A percentile compares a stretch with the other conserved stretches of the same genome.
Evolutionary conservation across 2,888 invertebrate species (phyloP).

Genomic region (Orchestes rusci): DNA sequence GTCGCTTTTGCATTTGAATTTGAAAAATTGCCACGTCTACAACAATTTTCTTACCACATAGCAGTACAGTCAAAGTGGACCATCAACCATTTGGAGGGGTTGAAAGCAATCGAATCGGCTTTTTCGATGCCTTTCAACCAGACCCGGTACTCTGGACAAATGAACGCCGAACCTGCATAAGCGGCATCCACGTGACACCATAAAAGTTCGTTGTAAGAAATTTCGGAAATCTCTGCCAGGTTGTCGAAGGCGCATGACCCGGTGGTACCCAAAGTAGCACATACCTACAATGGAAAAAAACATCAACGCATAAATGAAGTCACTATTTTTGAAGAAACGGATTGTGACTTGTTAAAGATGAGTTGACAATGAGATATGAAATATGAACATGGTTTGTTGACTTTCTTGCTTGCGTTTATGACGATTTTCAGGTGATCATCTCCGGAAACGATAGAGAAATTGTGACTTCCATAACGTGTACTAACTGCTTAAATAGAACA

Average conservation of each 20-base stretch:
- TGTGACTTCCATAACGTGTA: too few species aligned
- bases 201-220: constrained; percentile 70
- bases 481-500: too few species aligned
- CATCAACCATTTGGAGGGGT: constrained; percentile 99
- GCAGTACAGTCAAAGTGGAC: constrained; percentile 99
- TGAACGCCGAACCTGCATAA: constrained; percentile 92
- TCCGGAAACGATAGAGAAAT: too few species aligned
- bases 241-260: constrained; percentile 96
- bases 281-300: constrained; percentile 71
- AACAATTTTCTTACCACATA: constrained; percentile 69
- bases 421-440: background rate
- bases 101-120: constrained; percentile 94
- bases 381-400: too few species aligned
- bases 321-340: background rate
- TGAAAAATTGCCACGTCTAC: background rate
- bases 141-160: constrained; percentile 91
- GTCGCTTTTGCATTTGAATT: too few species aligned
- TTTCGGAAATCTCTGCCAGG: constrained; percentile 59
- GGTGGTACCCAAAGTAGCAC: constrained; percentile 93
- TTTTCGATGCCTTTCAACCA: constrained; percentile 87
- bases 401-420: background rate
- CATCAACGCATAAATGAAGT: too few species aligned
- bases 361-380: too few species aligned
- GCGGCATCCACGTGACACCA: constrained; percentile 99
- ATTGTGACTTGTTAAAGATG: too few species aligned